These are phyloP conservation scores for Chamaea fasciata DNA, from an alignment of 2,113 vertebrate species.

Conservation along the genomic window DNA sequence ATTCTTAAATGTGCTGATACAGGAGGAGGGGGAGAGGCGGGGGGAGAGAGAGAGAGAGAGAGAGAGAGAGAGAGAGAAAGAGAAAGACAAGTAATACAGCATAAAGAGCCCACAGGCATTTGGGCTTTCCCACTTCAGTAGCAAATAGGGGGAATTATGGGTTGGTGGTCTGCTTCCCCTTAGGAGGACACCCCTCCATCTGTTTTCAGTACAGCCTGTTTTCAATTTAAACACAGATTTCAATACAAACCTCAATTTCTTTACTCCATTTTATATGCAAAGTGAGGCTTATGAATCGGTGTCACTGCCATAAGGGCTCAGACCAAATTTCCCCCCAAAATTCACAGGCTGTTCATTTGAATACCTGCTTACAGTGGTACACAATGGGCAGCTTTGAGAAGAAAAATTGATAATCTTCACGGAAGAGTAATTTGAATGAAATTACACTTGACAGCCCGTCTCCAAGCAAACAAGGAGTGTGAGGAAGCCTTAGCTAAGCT, in stretches of 20 bases:
- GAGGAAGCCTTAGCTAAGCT: slow-evolving; percentile 74
- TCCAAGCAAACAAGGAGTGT: slow-evolving; percentile 77
- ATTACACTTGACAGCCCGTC: slow-evolving; percentile 90
- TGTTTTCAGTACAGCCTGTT: slow-evolving; percentile 72
- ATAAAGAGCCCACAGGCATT: slow-evolving; percentile 69
- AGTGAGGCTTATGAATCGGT: slow-evolving; percentile 54
- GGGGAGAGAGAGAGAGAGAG: slow-evolving; percentile 13
- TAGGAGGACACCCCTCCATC: slow-evolving; percentile 77
- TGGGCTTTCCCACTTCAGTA: slow-evolving; percentile 82
- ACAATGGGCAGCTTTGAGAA: slow-evolving; percentile 87
- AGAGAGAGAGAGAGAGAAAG: background rate
- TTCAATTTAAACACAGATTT: slow-evolving; percentile 71
- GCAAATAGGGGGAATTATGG: slow-evolving; percentile 75
- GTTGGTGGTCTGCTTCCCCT: slow-evolving; percentile 69
- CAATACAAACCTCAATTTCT: slow-evolving; percentile 68
- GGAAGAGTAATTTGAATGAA: slow-evolving; percentile 89
- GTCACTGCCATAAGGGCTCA: slow-evolving; percentile 57
- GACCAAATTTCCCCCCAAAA: slow-evolving; percentile 72
- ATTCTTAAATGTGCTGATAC: slow-evolving; percentile 54
- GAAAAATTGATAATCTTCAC: slow-evolving; percentile 87
- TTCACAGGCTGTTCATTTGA: slow-evolving; percentile 71
- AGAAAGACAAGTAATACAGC: slow-evolving; percentile 72
- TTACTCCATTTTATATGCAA: slow-evolving; percentile 69
- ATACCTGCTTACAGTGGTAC: slow-evolving; percentile 81
- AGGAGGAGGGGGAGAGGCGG: background rate